Base-by-base conservation (phyloP, 2,113 vertebrate genomes). In the Bambusicola thoracicus region DNA sequence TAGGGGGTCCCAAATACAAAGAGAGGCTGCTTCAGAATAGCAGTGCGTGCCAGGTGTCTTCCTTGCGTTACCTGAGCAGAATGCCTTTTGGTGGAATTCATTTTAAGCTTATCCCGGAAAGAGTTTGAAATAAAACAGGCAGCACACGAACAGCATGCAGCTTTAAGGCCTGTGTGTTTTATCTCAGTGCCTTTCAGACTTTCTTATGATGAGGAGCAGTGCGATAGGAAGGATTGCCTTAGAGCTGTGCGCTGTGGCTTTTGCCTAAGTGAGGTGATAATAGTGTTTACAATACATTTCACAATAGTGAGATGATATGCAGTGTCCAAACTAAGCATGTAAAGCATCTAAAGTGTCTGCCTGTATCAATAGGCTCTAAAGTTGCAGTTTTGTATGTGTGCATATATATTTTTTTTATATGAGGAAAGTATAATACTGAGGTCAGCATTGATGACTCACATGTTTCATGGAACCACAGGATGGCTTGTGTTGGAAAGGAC, bases 11-110 rank as follows among this genome's bases (percentile, higher is more conserved):
- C 43, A 87, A 49, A 13, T 40, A 19, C 36, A 41, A 74, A 34
- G 20, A 58, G 7, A n/a, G 56, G 17, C 2, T 32, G 17, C 11
- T 10, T 72, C 1, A 17, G 58, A 55, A 56, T 25, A 0, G 1
- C 51, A n/a, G 56, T 73, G 3, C 43, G 3, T 41, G 0, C 5
- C 8, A 32, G 14, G 2, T 70, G 17, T 68, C 2, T 55, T 76
- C 9, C 4, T 38, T 11, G 61, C 38, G 36, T 65, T 87, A 18
- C 8, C 67, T 91, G 40, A 34, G 7, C 0, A 2, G 53, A 85
- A 69, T 5, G 13, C 11, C 9, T 24, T 68, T 41, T 16, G 20
- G 13, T 51, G 53, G 32, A 72, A 43, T 78, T 72, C 1, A 44
- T 92, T 70, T 92, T 66, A 77, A 58, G 21, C 8, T 81, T 79